Evolutionary conservation across 2,113 vertebrate species (phyloP).

Genomic region (Centrocercus urophasianus): DNA sequence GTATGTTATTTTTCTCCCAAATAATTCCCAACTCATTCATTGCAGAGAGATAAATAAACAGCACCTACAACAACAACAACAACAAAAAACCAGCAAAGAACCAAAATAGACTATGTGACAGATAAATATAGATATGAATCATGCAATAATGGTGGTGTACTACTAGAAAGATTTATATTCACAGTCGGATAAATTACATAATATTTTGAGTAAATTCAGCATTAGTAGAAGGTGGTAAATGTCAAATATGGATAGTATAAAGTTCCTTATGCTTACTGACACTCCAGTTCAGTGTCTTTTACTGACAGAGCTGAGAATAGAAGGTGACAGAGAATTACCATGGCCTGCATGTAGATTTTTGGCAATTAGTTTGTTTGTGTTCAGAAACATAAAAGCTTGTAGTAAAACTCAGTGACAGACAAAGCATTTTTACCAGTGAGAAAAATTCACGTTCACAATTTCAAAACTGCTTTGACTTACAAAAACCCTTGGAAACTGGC

Average conservation of each 20-base stretch:
- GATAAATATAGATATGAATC: background rate
- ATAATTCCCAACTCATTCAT: background rate
- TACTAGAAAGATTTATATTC: background rate
- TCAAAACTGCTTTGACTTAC: background rate
- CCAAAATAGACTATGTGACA: background rate
- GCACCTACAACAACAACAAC: no score
- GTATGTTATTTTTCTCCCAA: background rate
- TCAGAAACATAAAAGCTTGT: background rate
- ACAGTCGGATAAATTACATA: background rate
- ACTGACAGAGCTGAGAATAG: background rate
- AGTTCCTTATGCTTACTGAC: background rate
- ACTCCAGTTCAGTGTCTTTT: background rate
- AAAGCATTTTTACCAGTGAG: background rate
- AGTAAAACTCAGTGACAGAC: background rate
- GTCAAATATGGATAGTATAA: background rate
- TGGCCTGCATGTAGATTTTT: background rate
- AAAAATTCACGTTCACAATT: background rate
- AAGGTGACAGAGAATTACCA: background rate
- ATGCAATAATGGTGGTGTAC: background rate
- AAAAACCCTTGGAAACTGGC: background rate
- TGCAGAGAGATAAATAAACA: background rate
- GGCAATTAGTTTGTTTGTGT: background rate
- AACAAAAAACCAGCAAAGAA: background rate
- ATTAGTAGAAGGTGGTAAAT: background rate
- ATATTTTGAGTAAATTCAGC: background rate